Conservation (phyloP, 2,113 vertebrate species). For the Butorides virescens region DNA sequence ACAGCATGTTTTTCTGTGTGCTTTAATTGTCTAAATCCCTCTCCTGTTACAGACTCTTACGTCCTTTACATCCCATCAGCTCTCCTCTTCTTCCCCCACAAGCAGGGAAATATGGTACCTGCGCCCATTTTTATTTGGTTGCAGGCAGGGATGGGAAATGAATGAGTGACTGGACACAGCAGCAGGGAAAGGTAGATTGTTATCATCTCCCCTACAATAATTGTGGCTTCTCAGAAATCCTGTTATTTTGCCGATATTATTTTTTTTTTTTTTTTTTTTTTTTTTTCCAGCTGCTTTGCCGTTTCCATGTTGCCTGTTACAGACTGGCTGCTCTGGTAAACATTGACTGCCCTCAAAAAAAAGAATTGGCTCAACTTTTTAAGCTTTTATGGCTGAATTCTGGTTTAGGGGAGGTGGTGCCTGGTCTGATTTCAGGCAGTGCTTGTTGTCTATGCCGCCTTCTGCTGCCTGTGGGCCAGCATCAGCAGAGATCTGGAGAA, state of each 20-base stretch:
- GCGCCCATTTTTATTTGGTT: not conserved
- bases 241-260: not conserved
- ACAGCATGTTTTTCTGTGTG: not conserved
- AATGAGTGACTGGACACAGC: not conserved
- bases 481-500: not conserved
- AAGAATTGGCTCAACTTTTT: not conserved
- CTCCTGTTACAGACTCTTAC: not conserved
- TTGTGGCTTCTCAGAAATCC: slow-evolving; percentile 11
- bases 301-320: not conserved
- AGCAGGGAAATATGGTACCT: not conserved
- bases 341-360: not conserved
- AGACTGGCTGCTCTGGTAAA: not conserved
- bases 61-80: not conserved
- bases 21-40: not conserved
- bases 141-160: not conserved
- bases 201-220: not conserved
- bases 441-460: not conserved
- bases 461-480: not conserved
- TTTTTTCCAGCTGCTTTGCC: not conserved
- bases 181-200: not conserved
- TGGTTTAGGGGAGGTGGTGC: not conserved
- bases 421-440: not conserved
- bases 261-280: not conserved
- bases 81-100: not conserved
- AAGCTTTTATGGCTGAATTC: not conserved